Evolutionary conservation across 2,113 vertebrate genomes (phyloP), one percentile per base, ranked within the genome.

Genomic region (Pycnonotus jocosus): DNA sequence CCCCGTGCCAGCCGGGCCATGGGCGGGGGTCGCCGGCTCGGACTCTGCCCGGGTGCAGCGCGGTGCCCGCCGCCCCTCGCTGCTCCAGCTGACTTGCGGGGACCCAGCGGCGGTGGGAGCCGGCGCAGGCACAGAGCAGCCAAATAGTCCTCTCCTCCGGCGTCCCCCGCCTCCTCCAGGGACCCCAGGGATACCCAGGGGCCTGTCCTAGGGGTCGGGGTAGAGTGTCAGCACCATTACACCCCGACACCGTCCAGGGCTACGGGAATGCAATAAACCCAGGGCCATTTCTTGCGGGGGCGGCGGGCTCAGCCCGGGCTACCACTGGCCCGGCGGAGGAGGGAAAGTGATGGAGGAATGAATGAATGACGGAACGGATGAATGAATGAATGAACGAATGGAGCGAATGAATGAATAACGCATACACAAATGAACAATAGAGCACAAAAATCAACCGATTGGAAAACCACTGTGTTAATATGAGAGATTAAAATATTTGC

Each of bases 401-500:
- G 28, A 69, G 38, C 2, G 56, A 81, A 88, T 94, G 90, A 96
- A 93, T 97, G 92, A 83, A 25, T 77, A 93, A 88, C 50, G 10
- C 64, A 21, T 13, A 22, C 23, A 53, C 20, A 96, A 95, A 94
- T 94, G 95, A 93, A 96, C 94, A 95, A 90, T 33, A 35, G 21
- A 53, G 62, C 23, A 31, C 58, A 78, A 90, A 94, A 94, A 15
- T 9, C 92, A 95, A 73, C 94, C 82, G 86, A 81, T 83, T 92
- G 94, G 92, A 95, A 96, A 95, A 93, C 79, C 76, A 9, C 92
- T 88, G 60, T 80, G 90, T 83, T 96, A 94, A 90, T 91, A 88
- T 56, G 81, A 90, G 86, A 93, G 87, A 95, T 96, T 95, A 96
- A 97, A 96, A 94, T 95, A 96, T 95, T 96, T 97, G 94, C 79